Conservation (phyloP, 2,888 invertebrate genomes). For the Callinectes sapidus region DNA sequence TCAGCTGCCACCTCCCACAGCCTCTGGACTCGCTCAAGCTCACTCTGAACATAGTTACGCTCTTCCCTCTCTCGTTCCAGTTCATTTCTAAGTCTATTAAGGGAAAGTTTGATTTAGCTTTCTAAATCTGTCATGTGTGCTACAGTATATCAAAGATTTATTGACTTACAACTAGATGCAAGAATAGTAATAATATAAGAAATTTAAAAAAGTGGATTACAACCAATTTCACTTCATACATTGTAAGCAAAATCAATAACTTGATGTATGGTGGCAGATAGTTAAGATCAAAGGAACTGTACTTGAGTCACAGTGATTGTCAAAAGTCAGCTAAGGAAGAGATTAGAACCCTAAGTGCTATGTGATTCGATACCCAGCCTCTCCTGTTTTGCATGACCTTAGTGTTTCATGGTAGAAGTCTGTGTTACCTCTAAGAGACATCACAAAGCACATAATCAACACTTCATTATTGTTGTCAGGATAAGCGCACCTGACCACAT, state of each 20-base stretch:
- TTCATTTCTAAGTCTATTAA: slow-evolving; percentile 78
- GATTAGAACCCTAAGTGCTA: no score
- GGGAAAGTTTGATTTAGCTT: neutral
- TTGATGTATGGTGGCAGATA: no score
- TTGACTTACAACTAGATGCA: neutral
- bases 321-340: no score
- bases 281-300: no score
- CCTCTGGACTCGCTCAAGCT: slow-evolving; percentile 90
- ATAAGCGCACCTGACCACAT: slow-evolving; percentile 78
- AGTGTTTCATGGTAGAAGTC: no score
- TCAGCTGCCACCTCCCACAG: slow-evolving; percentile 97
- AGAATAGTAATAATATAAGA: neutral
- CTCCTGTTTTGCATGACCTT: no score
- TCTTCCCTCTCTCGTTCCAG: slow-evolving; percentile 96
- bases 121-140: neutral
- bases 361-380: no score
- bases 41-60: slow-evolving; percentile 90
- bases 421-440: neutral
- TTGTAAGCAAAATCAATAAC: neutral
- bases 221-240: neutral
- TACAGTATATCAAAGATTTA: neutral
- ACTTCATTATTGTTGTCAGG: neutral
- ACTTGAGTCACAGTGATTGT: no score
- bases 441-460: neutral
- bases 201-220: neutral